Evolutionary conservation across 37 sponge, comb jelly and placozoan genomes (phyloP), one percentile per base, ranked within the genome.

Genomic region (Spongilla lacustris): DNA sequence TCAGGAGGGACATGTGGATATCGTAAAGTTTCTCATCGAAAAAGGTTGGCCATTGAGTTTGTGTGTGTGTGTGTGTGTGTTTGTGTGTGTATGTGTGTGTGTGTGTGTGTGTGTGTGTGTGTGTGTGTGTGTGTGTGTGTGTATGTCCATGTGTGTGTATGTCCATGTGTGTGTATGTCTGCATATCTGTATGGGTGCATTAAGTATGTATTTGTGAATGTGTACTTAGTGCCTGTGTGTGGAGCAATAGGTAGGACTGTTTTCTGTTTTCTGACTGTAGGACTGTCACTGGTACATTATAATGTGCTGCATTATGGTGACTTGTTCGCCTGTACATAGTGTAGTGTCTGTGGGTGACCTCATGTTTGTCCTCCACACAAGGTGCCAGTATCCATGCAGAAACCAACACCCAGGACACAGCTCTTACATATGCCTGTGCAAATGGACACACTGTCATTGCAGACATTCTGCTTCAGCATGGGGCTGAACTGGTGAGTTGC

Each of bases 1-100:
- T 73, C 95, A 94, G 41, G 95, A 94, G 67, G 95, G 95, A 12
- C 95, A 94, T 41, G 77, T 83, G 69, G 87, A 91, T 73, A 88
- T 94, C 46, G 92, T 94, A 83, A 91, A 91, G 85, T 91, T 73
- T 81, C 90, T 94, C 38, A 79, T 94, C 4, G 83, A 88, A 41
- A 74, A 74, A 58, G 58, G 58, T 58, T 6, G 11, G 58, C 1
- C 58, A 17, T 6, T 6, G 12, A 14, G 81, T 80, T 33, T 77
- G 49, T 36, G 77, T 34, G 49, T 77, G 77, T 77, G 32, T 72
- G 77, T 31, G 19, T 19, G 0, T 35, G 14, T 77, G 38, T 17
- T 22, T 30, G 37, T 0, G n/a, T 35, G 21, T 79, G 30, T n/a
- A 21, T 79, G 35, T 38, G 28, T 8, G 0, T 71, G 46, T n/a